Conservation (phyloP, 1,140 invertebrate species). For the Archegozetes longisetosus region DNA sequence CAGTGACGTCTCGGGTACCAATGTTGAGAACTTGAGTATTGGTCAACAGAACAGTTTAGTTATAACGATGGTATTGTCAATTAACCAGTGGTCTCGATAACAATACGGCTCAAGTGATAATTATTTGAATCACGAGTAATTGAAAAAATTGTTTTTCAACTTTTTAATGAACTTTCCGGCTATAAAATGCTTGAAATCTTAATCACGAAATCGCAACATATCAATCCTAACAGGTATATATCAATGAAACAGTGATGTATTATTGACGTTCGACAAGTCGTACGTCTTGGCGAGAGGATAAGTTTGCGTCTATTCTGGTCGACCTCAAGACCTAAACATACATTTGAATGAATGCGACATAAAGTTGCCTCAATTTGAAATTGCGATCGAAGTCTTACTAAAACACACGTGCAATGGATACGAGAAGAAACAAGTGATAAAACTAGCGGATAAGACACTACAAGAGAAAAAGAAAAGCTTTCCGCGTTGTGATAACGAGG, state of each 20-base stretch:
- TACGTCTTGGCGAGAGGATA: conserved; percentile 9
- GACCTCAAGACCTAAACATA: neutral
- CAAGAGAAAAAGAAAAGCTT: neutral
- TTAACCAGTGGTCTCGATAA: conserved; percentile 9
- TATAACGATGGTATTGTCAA: conserved; percentile 59
- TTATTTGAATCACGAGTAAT: neutral
- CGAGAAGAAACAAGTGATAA: neutral
- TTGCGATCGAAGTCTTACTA: conserved; percentile 1
- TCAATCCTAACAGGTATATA: conserved; percentile 6
- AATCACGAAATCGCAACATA: neutral
- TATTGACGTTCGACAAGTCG: conserved; percentile 5
- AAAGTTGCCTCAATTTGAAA: neutral
- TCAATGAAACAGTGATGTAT: conserved; percentile 7
- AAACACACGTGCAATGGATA: neutral
- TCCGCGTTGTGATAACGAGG: neutral
- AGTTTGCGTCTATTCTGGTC: conserved; percentile 6
- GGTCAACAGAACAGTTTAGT: conserved; percentile 83
- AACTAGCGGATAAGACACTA: neutral
- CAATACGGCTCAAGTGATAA: neutral
- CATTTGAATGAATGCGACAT: neutral
- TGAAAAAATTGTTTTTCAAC: neutral
- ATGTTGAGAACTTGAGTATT: conserved; percentile 32
- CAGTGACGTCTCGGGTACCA: neutral
- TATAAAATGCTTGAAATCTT: conserved; percentile 34
- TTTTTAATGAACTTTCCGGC: neutral